A percentile compares a stretch with the other conserved stretches of the same genome.
phyloP scores from a whole-genome alignment of 2,888 invertebrate genomes.

The Leucophenga montana region DNA sequence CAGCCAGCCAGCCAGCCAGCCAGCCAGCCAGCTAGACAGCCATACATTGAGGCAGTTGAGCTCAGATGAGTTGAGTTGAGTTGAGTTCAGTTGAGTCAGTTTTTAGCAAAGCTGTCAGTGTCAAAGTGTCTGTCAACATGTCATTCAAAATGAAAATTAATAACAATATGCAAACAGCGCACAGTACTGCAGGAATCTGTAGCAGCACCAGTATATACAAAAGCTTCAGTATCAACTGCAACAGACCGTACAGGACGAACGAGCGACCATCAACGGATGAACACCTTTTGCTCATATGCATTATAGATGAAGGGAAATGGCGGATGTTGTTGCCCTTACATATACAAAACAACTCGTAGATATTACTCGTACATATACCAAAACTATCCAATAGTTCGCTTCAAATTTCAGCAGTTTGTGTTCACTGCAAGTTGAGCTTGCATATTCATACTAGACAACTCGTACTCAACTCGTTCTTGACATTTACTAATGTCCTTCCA shows the following conservation, averaged over 20 bases:
- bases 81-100: constrained; percentile 31
- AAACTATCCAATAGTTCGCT: background rate
- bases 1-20: constrained; percentile 9
- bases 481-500: constrained; percentile 9
- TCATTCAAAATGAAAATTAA: constrained; percentile 69
- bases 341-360: background rate
- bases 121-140: constrained; percentile 69
- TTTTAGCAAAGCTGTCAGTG: constrained; percentile 63
- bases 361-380: too few species aligned
- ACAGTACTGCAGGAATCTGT: constrained; percentile 18
- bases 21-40: constrained; percentile 3
- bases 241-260: background rate
- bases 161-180: constrained; percentile 59
- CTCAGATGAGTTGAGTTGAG: background rate
- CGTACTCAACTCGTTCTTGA: background rate
- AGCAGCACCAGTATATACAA: background rate
- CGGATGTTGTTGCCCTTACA: background rate
- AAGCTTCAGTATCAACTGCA: too few species aligned
- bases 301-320: background rate
- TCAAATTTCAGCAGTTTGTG: constrained; percentile 8
- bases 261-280: background rate
- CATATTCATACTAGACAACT: constrained; percentile 11
- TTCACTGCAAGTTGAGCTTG: background rate
- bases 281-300: constrained; percentile 7
- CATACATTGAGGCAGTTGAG: background rate